Evolutionary conservation across 2,797 vertebrate genomes (phyloP).

Genomic region (Notolepis coatsorum): DNA sequence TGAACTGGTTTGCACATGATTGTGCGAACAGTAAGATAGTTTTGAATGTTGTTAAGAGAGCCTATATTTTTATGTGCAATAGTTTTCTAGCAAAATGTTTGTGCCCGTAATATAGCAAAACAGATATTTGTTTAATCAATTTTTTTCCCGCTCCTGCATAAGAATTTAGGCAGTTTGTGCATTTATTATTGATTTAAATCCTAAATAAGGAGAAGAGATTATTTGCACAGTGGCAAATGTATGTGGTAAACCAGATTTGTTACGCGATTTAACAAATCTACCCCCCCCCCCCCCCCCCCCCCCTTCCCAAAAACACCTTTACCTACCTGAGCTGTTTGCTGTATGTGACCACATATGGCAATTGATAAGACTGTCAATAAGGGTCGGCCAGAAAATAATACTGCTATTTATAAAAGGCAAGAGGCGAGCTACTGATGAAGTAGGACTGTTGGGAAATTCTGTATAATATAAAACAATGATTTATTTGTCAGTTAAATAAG

Average conservation of each 20-base stretch:
- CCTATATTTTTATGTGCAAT: conserved; percentile 79
- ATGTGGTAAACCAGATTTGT: conserved; percentile 19
- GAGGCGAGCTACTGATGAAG: conserved; percentile 64
- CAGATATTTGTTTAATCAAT: conserved; percentile 58
- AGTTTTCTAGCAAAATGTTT: conserved; percentile 70
- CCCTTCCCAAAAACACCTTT: conserved; percentile 21
- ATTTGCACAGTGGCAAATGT: conserved; percentile 11
- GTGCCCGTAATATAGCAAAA: conserved; percentile 48
- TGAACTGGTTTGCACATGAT: conserved; percentile 63
- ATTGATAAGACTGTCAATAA: conserved; percentile 18
- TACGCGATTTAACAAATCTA: conserved; percentile 38
- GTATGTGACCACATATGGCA: conserved; percentile 20
- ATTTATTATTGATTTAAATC: conserved; percentile 45
- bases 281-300: not conserved
- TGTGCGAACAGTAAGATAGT: conserved; percentile 47
- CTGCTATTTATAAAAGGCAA: conserved; percentile 16
- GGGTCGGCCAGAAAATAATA: conserved; percentile 4
- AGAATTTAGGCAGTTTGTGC: conserved; percentile 43
- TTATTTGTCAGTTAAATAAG: conserved; percentile 17
- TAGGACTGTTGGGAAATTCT: conserved; percentile 37
- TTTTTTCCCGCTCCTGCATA: conserved; percentile 39
- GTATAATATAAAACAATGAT: conserved; percentile 2
- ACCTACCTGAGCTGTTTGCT: conserved; percentile 21
- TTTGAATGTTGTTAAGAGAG: conserved; percentile 67
- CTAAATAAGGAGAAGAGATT: conserved; percentile 15